phyloP scores from a whole-genome alignment of 2,113 vertebrate genomes.

The Clarias magur region DNA sequence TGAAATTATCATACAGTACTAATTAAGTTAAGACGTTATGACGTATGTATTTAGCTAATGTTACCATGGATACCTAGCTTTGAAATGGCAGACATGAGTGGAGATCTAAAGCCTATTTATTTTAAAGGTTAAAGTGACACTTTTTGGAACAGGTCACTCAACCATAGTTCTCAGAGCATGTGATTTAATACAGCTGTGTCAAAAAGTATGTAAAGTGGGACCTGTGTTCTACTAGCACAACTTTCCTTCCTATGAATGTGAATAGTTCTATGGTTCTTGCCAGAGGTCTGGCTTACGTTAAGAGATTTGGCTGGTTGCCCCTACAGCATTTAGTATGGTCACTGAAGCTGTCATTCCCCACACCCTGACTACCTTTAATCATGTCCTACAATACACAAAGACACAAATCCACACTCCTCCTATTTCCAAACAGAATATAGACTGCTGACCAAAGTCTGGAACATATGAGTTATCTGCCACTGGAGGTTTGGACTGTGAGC shows the following conservation, averaged over 20 bases:
- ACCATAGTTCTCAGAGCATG: constrained; percentile 32
- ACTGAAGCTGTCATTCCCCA: constrained; percentile 65
- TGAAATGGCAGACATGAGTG: neutral
- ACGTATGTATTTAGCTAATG: neutral
- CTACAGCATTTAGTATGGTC: constrained; percentile 59
- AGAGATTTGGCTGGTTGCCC: constrained; percentile 58
- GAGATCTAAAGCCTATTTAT: neutral
- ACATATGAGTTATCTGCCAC: constrained; percentile 60
- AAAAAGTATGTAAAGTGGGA: neutral
- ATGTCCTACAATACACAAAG: constrained; percentile 38
- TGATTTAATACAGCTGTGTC: constrained; percentile 37
- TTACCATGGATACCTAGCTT: neutral
- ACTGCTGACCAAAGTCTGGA: constrained; percentile 53
- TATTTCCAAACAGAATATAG: constrained; percentile 48
- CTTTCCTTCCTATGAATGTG: constrained; percentile 48
- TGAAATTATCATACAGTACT: constrained; percentile 4
- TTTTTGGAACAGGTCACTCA: constrained; percentile 27
- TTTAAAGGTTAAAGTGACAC: constrained; percentile 33
- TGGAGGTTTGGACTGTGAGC: constrained; percentile 50
- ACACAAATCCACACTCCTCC: constrained; percentile 26
- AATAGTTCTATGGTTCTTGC: constrained; percentile 55
- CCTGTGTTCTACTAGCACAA: constrained; percentile 22
- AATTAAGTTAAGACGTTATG: neutral
- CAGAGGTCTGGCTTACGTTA: constrained; percentile 71
- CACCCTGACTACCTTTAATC: constrained; percentile 48